These are phyloP conservation scores for Drosophila tripunctata DNA, from an alignment of 2,888 invertebrate species.

Conservation along the genomic window DNA sequence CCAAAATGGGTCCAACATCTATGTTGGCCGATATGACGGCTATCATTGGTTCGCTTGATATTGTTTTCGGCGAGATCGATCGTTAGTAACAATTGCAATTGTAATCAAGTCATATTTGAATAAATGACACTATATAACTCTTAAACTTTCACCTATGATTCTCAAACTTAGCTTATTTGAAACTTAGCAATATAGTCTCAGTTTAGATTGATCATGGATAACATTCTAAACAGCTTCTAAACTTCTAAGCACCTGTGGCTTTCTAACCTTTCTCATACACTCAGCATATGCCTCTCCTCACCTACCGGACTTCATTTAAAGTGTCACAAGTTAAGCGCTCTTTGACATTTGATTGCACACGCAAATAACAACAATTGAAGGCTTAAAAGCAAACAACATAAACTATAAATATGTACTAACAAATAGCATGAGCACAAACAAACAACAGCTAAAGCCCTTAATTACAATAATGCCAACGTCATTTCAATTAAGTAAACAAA, in stretches of 20 bases:
- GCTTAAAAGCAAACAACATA: conserved; percentile 18
- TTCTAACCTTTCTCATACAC: too few relatives aligned
- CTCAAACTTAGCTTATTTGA: too few relatives aligned
- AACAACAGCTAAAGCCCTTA: conserved; percentile 13
- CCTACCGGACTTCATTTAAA: not conserved
- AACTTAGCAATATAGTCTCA: too few relatives aligned
- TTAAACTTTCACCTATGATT: too few relatives aligned
- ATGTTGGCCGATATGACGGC: conserved; percentile 92
- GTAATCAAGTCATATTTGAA: not conserved
- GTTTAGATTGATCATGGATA: too few relatives aligned
- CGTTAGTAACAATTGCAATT: conserved; percentile 83
- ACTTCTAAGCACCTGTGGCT: too few relatives aligned
- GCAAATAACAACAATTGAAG: conserved; percentile 7
- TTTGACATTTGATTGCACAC: conserved; percentile 26
- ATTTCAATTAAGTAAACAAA: conserved; percentile 26
- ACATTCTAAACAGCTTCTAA: too few relatives aligned
- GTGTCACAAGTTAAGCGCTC: conserved; percentile 9
- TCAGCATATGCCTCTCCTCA: too few relatives aligned
- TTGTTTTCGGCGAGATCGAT: conserved; percentile 88
- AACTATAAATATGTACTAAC: conserved; percentile 26
- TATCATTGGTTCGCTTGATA: conserved; percentile 89
- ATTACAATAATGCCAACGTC: conserved; percentile 26
- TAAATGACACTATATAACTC: conserved; percentile 9
- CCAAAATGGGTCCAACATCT: conserved; percentile 87
- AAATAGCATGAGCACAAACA: not conserved